Evolutionary conservation across 2,113 vertebrate species (phyloP).

Genomic region (Ptyas mucosa): DNA sequence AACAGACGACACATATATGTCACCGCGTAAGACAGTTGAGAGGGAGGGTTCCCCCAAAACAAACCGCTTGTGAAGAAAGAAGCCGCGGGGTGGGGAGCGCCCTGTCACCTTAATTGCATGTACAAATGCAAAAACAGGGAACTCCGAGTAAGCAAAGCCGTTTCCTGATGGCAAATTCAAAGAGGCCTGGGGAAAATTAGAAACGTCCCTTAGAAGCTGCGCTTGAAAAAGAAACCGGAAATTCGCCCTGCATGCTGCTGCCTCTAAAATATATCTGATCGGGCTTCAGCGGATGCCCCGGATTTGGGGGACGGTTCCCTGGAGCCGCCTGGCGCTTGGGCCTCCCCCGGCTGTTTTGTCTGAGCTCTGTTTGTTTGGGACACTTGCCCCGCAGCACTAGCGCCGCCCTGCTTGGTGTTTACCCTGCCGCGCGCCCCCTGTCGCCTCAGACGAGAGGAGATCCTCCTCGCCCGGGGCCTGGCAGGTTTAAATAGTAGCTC

Average conservation of each 20-base stretch:
- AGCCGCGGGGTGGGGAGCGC: too few relatives aligned
- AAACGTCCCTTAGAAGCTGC: neutral
- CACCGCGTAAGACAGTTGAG: neutral
- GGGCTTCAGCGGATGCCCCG: neutral
- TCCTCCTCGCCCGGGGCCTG: neutral
- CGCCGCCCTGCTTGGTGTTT: neutral
- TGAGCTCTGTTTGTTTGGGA: neutral
- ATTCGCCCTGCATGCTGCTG: too few relatives aligned
- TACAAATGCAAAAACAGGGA: neutral
- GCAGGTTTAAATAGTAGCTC: neutral
- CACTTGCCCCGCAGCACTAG: neutral
- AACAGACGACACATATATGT: neutral
- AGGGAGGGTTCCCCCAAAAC: too few relatives aligned
- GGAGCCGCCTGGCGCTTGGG: neutral
- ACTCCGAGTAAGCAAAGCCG: neutral
- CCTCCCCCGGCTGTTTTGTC: accelerated
- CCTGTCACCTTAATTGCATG: neutral
- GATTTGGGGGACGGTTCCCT: neutral
- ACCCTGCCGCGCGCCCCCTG: too few relatives aligned
- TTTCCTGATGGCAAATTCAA: neutral
- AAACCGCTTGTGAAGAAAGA: neutral
- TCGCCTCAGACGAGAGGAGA: neutral
- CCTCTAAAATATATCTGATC: neutral
- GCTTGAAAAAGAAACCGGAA: neutral
- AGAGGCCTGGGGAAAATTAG: neutral